Percentiles rank a stretch among this genome's conserved stretches.
These are phyloP conservation scores for Incurvaria masculella DNA, from an alignment of 2,888 invertebrate genomes.

Conservation along the genomic window DNA sequence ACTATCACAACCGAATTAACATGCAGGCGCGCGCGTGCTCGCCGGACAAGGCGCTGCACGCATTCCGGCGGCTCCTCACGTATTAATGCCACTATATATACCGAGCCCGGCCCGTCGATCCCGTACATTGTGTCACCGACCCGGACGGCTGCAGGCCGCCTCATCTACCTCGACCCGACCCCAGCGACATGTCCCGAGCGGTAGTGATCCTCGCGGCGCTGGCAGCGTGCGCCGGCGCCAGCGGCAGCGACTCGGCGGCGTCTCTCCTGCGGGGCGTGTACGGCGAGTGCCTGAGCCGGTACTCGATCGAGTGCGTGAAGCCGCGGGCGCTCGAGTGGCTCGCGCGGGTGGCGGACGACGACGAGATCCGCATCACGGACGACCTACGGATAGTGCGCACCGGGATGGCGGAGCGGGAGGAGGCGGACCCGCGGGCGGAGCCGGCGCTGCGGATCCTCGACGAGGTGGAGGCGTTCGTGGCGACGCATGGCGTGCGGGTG, in stretches of 20 bases:
- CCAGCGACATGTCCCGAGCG: slow-evolving; percentile 41
- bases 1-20: slow-evolving; percentile 23
- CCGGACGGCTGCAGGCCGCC: slow-evolving; percentile 41
- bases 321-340: slow-evolving; percentile 77
- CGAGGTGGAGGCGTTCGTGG: slow-evolving; percentile 69
- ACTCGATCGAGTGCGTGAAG: slow-evolving; percentile 70
- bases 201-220: slow-evolving; percentile 39
- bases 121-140: slow-evolving; percentile 48
- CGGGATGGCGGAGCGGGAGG: slow-evolving; percentile 39
- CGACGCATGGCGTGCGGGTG: slow-evolving; percentile 71
- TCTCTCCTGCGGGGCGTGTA: slow-evolving; percentile 65
- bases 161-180: slow-evolving; percentile 31
- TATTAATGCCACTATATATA: slow-evolving; percentile 58
- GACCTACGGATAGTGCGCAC: slow-evolving; percentile 70
- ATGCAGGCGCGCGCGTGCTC: slow-evolving; percentile 25
- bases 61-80: slow-evolving; percentile 46
- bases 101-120: slow-evolving; percentile 46
- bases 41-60: slow-evolving; percentile 33
- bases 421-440: slow-evolving; percentile 46
- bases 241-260: slow-evolving; percentile 55
- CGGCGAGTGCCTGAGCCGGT: slow-evolving; percentile 63
- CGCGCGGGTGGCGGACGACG: slow-evolving; percentile 61
- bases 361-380: slow-evolving; percentile 72
- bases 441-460: slow-evolving; percentile 62
- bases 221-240: slow-evolving; percentile 25